Percentiles rank a stretch among this genome's conserved stretches.
phyloP scores from a whole-genome alignment of 2,113 vertebrate genomes.

The Hippotragus niger region DNA sequence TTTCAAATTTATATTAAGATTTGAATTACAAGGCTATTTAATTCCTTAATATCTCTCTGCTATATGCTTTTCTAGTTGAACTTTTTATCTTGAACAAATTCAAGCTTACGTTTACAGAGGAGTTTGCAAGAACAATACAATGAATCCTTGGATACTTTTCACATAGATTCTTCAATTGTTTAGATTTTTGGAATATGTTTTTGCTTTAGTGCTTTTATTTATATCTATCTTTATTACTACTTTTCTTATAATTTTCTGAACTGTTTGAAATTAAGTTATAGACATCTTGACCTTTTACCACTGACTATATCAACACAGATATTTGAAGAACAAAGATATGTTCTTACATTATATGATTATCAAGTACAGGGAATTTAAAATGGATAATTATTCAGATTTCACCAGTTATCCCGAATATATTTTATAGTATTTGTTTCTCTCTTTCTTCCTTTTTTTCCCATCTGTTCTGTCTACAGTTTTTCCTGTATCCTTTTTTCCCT shows the following conservation, averaged over 20 bases:
- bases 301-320: background rate
- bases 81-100: slow-evolving; percentile 26
- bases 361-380: background rate
- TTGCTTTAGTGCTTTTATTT: background rate
- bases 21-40: background rate
- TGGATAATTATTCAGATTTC: background rate
- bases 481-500: background rate
- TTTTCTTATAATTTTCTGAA: background rate
- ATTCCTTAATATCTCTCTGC: background rate
- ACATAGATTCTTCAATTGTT: background rate
- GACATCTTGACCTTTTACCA: background rate
- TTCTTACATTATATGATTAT: background rate
- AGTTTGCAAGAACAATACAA: background rate
- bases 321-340: background rate
- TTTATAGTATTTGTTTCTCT: background rate
- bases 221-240: background rate
- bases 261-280: background rate
- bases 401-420: background rate
- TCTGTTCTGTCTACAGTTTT: background rate
- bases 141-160: background rate
- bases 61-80: background rate
- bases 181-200: background rate
- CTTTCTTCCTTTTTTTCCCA: background rate
- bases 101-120: background rate
- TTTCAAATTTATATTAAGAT: background rate